A percentile compares a stretch with the other conserved stretches of the same genome.
Conservation (phyloP, 2,113 vertebrate genomes). For the Chunga burmeisteri region DNA sequence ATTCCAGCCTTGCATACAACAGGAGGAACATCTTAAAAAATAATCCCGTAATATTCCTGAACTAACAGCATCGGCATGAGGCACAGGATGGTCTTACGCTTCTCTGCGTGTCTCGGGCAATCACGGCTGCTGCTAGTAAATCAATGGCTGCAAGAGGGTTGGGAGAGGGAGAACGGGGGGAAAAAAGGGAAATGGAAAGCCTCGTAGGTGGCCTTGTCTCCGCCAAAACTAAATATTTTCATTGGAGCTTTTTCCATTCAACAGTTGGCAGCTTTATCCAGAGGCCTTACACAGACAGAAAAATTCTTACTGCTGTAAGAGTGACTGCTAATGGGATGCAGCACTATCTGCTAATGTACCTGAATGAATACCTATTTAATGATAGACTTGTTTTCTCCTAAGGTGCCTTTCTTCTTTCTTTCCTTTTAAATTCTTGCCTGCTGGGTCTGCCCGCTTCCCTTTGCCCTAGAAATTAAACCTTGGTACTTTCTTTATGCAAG, state of each 20-base stretch:
- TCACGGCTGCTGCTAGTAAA: slow-evolving; percentile 45
- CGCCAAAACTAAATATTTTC: slow-evolving; percentile 47
- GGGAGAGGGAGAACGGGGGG: neutral
- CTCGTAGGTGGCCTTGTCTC: slow-evolving; percentile 31
- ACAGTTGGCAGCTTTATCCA: slow-evolving; percentile 19
- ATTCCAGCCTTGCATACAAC: slow-evolving; percentile 16
- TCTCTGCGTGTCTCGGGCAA: slow-evolving; percentile 10
- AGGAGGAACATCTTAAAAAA: slow-evolving; percentile 42
- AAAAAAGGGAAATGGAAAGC: neutral
- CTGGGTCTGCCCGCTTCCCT: neutral
- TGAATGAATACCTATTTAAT: neutral
- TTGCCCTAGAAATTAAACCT: slow-evolving; percentile 35
- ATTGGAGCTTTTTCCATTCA: slow-evolving; percentile 32
- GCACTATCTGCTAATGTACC: neutral
- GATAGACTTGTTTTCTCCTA: neutral
- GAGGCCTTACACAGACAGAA: neutral
- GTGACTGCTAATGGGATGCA: neutral
- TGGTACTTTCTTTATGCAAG: neutral
- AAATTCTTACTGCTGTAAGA: neutral
- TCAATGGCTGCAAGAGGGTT: slow-evolving; percentile 12
- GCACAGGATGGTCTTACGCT: neutral
- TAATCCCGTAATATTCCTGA: slow-evolving; percentile 12
- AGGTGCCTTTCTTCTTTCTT: neutral
- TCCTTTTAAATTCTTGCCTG: neutral
- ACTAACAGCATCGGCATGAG: slow-evolving; percentile 14